Base-by-base conservation (phyloP, 2,888 invertebrate species). In the Eustalomyia histrio region DNA sequence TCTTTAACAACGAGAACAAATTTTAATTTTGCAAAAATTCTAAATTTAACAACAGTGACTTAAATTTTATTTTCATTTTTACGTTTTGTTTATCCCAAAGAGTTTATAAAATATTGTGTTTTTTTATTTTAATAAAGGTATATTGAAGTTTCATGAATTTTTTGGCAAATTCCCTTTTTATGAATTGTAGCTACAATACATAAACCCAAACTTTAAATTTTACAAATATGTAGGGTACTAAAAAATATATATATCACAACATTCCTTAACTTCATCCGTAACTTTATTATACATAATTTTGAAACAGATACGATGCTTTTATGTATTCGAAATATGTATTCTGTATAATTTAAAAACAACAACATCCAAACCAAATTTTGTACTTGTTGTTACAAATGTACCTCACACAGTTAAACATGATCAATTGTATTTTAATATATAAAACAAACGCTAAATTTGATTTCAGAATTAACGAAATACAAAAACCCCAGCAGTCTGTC, bases 401-500 rank as follows among this genome's bases (percentile, higher is more conserved):
- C 39, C 69, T 79, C 64, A 69, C 79, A 79, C 64, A 69, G 74
- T 69, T 79, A 14, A 64, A 69, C 64, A 69, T 74, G 64, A 79
- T 75, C 65, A 71, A 75, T 75, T 74, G 68, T 69, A 69, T 74
- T 69, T 74, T 60, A 74, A 12, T 18, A 52, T n/a, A n/a, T 6
- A 68, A 43, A 43, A 18, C 50, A 58, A 47, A 16, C 16, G 8
- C 14, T 50, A 21, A 58, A 21, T 68, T 73, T 57, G 39, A 64
- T 60, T 69, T 74, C 64, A 53, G 24, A 64, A 74, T 65, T 29
- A 58, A 53, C 18, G 35, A 74, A 72, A 33, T 21, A 72, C 29
- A 63, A 24, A 74, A 74, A 71, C 53, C 75, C 60, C 71, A 71
- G 75, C 79, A 75, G 75, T 80, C 71, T 80, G 75, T 57, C 75